phyloP scores from a whole-genome alignment of 1,140 invertebrate species.

The Muscidifurax raptorellus region DNA sequence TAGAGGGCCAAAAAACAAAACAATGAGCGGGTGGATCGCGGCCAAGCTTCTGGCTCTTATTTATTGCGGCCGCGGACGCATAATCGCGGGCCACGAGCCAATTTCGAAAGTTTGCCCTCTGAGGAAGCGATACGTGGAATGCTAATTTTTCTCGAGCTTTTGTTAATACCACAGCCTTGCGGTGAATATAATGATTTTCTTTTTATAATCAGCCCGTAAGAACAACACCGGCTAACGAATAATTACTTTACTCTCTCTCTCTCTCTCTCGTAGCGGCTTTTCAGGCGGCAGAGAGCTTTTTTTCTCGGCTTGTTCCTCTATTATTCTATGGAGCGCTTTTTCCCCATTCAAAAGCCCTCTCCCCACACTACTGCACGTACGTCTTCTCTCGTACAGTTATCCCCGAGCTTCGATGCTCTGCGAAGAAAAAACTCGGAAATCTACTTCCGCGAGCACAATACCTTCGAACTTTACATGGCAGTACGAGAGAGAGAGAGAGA shows the following conservation, averaged over 20 bases:
- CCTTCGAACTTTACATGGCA: constrained; percentile 51
- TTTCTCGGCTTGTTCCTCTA: constrained; percentile 33
- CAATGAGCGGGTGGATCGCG: constrained; percentile 66
- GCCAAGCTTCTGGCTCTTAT: constrained; percentile 59
- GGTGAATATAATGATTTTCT: too few relatives aligned
- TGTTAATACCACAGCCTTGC: too few relatives aligned
- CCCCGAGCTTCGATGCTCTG: constrained; percentile 13
- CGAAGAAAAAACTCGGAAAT: constrained; percentile 49
- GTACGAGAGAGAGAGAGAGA: too few relatives aligned
- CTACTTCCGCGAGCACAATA: constrained; percentile 51
- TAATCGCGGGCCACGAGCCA: constrained; percentile 54
- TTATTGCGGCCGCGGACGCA: constrained; percentile 24
- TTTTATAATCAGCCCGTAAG: too few relatives aligned
- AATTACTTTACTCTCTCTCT: neutral
- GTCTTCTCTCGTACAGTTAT: constrained; percentile 32
- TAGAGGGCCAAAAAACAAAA: constrained; percentile 58
- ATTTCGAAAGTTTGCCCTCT: neutral
- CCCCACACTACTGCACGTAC: neutral
- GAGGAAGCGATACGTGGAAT: neutral
- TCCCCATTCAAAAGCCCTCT: neutral
- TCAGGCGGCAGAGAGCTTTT: constrained; percentile 34
- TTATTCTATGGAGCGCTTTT: neutral
- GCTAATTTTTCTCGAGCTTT: neutral
- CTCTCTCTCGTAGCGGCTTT: neutral
- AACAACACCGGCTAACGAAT: too few relatives aligned